Conservation (phyloP, 2,113 vertebrate genomes). For the Dascyllus trimaculatus region DNA sequence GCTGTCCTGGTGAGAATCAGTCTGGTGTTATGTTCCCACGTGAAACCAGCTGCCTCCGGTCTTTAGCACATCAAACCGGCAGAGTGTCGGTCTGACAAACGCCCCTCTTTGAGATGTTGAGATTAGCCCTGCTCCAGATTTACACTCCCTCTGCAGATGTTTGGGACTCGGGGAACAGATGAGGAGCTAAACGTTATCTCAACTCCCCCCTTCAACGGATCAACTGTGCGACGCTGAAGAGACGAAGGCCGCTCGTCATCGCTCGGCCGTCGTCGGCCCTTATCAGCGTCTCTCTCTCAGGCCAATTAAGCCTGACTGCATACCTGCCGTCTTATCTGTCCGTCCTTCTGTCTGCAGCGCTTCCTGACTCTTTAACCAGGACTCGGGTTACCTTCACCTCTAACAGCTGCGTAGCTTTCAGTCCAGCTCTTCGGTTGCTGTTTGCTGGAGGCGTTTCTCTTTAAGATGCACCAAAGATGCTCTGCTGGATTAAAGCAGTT, state of each 20-base stretch:
- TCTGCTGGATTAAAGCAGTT: too few relatives aligned
- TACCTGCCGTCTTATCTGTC: slow-evolving; percentile 21
- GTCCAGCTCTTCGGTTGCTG: too few relatives aligned
- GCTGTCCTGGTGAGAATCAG: too few relatives aligned
- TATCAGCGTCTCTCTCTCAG: neutral
- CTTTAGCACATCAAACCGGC: neutral
- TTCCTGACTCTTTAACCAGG: slow-evolving; percentile 13
- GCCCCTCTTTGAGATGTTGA: neutral
- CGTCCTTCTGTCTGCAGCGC: neutral
- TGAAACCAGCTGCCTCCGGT: neutral
- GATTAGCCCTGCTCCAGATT: neutral
- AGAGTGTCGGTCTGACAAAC: too few relatives aligned
- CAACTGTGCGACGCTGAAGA: neutral
- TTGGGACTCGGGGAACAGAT: neutral
- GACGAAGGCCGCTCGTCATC: slow-evolving; percentile 2
- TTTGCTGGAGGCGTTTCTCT: too few relatives aligned
- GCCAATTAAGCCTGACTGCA: slow-evolving; percentile 29
- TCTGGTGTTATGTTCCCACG: too few relatives aligned
- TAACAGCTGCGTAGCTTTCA: too few relatives aligned
- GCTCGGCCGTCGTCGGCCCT: slow-evolving; percentile 2
- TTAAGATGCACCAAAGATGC: too few relatives aligned
- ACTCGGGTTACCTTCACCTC: slow-evolving; percentile 25
- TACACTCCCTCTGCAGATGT: neutral
- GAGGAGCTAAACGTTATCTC: slow-evolving; percentile 12
- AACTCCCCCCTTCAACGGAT: slow-evolving; percentile 15